Base-by-base conservation (phyloP, 2,888 invertebrate species). In the Athrips mouffetella region DNA sequence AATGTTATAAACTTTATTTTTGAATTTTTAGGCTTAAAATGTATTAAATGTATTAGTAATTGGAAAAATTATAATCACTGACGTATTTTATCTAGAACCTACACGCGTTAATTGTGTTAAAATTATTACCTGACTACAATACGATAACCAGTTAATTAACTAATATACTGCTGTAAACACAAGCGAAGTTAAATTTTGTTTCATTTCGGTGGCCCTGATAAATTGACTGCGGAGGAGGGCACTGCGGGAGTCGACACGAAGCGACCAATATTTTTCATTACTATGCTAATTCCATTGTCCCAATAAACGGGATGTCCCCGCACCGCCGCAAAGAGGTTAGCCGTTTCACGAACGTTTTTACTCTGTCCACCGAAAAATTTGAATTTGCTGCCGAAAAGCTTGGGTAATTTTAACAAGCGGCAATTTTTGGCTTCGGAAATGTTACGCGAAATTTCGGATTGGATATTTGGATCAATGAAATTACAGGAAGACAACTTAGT, bases 261-360 rank as follows among this genome's bases (percentile, higher is more conserved):
- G 60, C 73, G 76, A 73, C 82, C 85, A 84, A 86, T 85, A 84
- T 86, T 85, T 86, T 86, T 86, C 85, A 87, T 87, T 85, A 85
- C 81, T 85, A 87, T 87, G 85, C 83, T 87, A 87, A 87, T 87
- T 84, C 79, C 80, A 83, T 86, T 86, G 79, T 79, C 61, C 80
- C 80, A 83, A 86, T 85, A 80, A 85, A 84, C 76, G 82, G 66
- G 71, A 73, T 65, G 73, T 65, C 70, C 76, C 59, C 58, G 57
- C 52, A 69, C 61, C 62, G 68, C 77, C 80, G 74, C 81, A 84
- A 82, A 84, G 79, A 81, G 81, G 80, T 83, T 83, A 79, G 79
- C 78, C 66, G 75, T 77, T 78, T 72, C 75, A 76, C 72, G 68
- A 73, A 58, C 74, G 63, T 76, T 81, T 82, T 80, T 77, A 78